Base-by-base conservation (phyloP, 2,797 vertebrate species). In the Pipistrellus kuhlii region DNA sequence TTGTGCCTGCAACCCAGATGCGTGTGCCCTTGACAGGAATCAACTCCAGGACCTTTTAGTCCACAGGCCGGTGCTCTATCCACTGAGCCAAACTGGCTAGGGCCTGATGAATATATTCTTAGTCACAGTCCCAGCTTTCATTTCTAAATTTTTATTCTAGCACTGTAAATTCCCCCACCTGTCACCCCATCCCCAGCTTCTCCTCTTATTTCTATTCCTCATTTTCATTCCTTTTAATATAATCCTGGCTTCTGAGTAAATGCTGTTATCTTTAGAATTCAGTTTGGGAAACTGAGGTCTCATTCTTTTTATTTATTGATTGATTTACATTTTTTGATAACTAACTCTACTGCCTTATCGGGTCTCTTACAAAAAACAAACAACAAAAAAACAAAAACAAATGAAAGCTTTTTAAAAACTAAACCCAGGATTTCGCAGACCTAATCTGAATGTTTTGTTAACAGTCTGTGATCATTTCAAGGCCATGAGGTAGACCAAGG, bases 241-340 rank as follows among this genome's bases (percentile, higher is more conserved):
- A 93, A 55, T 88, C 17, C 66, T 96, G 30, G 17, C 27, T 93
- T 73, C 46, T 88, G 73, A 89, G 51, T 38, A 82, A 93, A 82
- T 85, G 81, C 30, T 23, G 82, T 80, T 25, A 85, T 35, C 35
- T 94, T 88, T 53, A 85, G 5, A 91, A 66, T 55, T 77, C 53
- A 51, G 8, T 14, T 88, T n/a, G 5, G 38, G 21, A 72, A 81
- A 68, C 48, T 10, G 38, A 73, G 5, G 17, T 75, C 72, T 68
- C 41, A 66, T 44, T 80, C 75, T 90, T 73, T 93, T 68, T 30
- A 68, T 4, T 87, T 20, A 77, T 11, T 66, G 51, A 64, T 7
- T 88, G 71, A 23, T 64, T 81, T 72, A 57, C 44, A 69, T 66
- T 57, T 91, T 85, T 66, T 44, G 11, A 86, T 48, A 91, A 85